Evolutionary conservation across 2,888 invertebrate species (phyloP).

Genomic region (Epiblema foenella): DNA sequence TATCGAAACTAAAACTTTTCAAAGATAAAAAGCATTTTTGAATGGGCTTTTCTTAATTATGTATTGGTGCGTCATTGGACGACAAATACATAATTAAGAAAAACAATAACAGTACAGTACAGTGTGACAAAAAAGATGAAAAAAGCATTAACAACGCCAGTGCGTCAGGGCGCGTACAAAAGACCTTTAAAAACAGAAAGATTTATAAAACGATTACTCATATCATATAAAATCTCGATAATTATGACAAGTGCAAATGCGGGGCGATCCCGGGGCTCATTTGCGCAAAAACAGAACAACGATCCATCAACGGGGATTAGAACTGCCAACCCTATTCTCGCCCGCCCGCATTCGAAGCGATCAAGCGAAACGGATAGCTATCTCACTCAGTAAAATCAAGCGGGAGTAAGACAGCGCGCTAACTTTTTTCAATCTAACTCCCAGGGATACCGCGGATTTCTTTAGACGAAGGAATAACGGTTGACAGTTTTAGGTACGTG

Average conservation of each 20-base stretch:
- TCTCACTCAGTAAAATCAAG: conserved; percentile 12
- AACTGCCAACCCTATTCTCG: conserved; percentile 34
- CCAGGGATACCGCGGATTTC: conserved; percentile 49
- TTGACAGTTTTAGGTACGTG: conserved; percentile 57
- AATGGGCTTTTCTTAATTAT: no score
- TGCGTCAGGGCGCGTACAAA: neutral
- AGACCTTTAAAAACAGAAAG: neutral
- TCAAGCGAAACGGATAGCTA: conserved; percentile 28
- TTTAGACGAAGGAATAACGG: conserved; percentile 56
- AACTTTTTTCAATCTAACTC: conserved; percentile 27
- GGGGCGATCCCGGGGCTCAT: conserved; percentile 57
- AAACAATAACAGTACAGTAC: no score
- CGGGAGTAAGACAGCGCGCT: conserved; percentile 2
- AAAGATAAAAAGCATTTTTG: no score
- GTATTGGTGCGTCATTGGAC: no score
- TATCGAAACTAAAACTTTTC: no score
- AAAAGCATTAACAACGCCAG: no score
- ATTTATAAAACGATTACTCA: conserved; percentile 36
- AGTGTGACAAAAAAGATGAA: no score
- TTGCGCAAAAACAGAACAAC: conserved; percentile 66
- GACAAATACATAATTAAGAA: no score
- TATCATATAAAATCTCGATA: conserved; percentile 35
- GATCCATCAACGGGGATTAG: conserved; percentile 73
- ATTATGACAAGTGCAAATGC: conserved; percentile 45
- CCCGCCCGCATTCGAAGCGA: conserved; percentile 37